A percentile compares a stretch with the other conserved stretches of the same genome.
Evolutionary conservation across 2,113 vertebrate species (phyloP).

Genomic region (Sinocyclocheilus grahami): DNA sequence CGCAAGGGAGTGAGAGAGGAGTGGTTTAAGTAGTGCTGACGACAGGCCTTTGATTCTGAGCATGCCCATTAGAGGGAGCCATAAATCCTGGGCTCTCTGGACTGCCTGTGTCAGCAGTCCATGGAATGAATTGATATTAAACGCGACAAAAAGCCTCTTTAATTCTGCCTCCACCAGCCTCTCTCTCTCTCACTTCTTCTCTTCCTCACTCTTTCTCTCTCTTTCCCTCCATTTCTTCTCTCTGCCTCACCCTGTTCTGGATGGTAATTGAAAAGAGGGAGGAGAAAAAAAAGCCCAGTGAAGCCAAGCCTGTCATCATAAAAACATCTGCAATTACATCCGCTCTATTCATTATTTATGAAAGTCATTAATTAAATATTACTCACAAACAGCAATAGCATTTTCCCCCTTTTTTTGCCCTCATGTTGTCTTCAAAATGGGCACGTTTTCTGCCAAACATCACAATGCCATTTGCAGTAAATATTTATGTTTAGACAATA

Average conservation of each 20-base stretch:
- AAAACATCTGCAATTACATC: slow-evolving; percentile 56
- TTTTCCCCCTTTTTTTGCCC: slow-evolving; percentile 6
- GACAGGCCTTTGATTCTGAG: slow-evolving; percentile 76
- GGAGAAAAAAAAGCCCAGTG: slow-evolving; percentile 48
- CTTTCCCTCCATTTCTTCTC: slow-evolving; percentile 39
- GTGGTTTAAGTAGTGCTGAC: slow-evolving; percentile 79
- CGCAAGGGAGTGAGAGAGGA: slow-evolving; percentile 50
- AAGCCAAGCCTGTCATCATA: slow-evolving; percentile 41
- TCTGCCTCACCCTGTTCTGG: slow-evolving; percentile 43
- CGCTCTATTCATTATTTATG: slow-evolving; percentile 54
- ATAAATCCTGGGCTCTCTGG: slow-evolving; percentile 81
- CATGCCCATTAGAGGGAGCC: slow-evolving; percentile 82
- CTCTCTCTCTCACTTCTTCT: slow-evolving; percentile 57
- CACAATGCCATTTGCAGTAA: slow-evolving; percentile 20
- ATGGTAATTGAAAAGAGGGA: slow-evolving; percentile 61
- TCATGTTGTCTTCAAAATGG: slow-evolving; percentile 29
- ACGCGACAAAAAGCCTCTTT: slow-evolving; percentile 82
- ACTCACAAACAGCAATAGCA: slow-evolving; percentile 62
- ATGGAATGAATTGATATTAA: slow-evolving; percentile 87
- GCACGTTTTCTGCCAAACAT: slow-evolving; percentile 4
- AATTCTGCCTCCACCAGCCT: slow-evolving; percentile 77
- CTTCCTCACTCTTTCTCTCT: slow-evolving; percentile 48
- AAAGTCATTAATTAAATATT: slow-evolving; percentile 63
- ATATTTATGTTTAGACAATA: slow-evolving; percentile 36
- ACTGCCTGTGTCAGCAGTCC: slow-evolving; percentile 86